Base-by-base conservation (phyloP, 2,888 invertebrate genomes). In the Drosophila mimica region DNA sequence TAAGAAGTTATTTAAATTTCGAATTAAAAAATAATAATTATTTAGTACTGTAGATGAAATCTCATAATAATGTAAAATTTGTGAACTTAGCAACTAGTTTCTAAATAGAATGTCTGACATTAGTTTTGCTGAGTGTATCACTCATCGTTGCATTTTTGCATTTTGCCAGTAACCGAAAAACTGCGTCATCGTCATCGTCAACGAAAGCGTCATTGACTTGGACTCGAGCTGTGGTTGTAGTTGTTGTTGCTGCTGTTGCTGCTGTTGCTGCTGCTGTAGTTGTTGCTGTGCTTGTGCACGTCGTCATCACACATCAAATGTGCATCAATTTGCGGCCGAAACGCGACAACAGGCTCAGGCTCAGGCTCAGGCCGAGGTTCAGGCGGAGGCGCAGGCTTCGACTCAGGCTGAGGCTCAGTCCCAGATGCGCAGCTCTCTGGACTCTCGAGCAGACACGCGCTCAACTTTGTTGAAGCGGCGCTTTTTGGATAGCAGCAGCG, bases 241-340 rank as follows among this genome's bases (percentile, higher is more conserved):
- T 30, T 51, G 33, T 62, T 3, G 51, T n/a, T 51, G 51, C 11
- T 11, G 30, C n/a, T 51, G 30, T n/a, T 30, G 30, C 17, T 51
- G 48, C 4, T 48, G 28, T 3, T 40, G 40, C 7, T 48, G 48
- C 25, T 48, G 49, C 28, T 38, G 28, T 36, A 25, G 54, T 36
- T 38, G 53, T 28, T n/a, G 30, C 20, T 56, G n/a, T 40, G 58
- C 43, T 25, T 64, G 40, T 73, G 74, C 62, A 72, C 71, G 70
- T 79, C 81, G 81, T 76, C 80, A 81, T 71, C 81, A 80, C 82
- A 84, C 88, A 85, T 84, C 84, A 84, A 88, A 84, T 85, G 85
- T 62, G 74, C 84, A 88, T 85, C 84, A 84, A 85, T 84, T 87
- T 84, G 74, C 77, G 79, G 80, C 43, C 66, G 75, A 76, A 79